Conservation (phyloP, 2,888 invertebrate species). For the Venustoraphidia nigricollis region DNA sequence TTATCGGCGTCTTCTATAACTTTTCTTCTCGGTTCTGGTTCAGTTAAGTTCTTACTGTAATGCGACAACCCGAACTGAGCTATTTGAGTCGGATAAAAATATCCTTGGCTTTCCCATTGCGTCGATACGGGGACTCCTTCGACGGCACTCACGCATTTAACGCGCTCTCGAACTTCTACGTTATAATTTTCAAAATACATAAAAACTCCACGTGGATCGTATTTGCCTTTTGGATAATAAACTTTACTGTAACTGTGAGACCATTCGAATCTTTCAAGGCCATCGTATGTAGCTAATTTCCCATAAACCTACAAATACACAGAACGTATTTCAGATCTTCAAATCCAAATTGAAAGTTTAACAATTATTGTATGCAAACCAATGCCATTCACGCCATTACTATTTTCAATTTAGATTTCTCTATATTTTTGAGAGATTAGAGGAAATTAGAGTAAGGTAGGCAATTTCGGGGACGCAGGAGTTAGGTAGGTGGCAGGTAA, state of each 20-base stretch:
- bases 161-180: slow-evolving; percentile 89
- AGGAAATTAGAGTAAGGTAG: no score
- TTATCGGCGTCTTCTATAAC: slow-evolving; percentile 63
- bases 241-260: slow-evolving; percentile 87
- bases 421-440: no score
- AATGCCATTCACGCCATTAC: no score
- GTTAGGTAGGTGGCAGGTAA: no score
- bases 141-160: slow-evolving; percentile 87
- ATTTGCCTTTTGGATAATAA: slow-evolving; percentile 74
- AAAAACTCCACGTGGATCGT: slow-evolving; percentile 81
- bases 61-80: slow-evolving; percentile 96
- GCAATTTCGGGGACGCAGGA: no score
- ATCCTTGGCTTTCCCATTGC: slow-evolving; percentile 92
- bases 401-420: no score
- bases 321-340: slow-evolving; percentile 4
- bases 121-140: slow-evolving; percentile 93
- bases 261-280: slow-evolving; percentile 81
- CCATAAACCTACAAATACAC: slow-evolving; percentile 55
- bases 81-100: slow-evolving; percentile 96
- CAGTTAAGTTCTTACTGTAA: slow-evolving; percentile 87
- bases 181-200: slow-evolving; percentile 97
- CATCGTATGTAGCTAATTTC: slow-evolving; percentile 56
- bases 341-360: not conserved
- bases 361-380: not conserved
- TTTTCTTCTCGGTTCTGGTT: slow-evolving; percentile 60